phyloP scores from a whole-genome alignment of 2,888 invertebrate genomes.

The Lasiommata megera region DNA sequence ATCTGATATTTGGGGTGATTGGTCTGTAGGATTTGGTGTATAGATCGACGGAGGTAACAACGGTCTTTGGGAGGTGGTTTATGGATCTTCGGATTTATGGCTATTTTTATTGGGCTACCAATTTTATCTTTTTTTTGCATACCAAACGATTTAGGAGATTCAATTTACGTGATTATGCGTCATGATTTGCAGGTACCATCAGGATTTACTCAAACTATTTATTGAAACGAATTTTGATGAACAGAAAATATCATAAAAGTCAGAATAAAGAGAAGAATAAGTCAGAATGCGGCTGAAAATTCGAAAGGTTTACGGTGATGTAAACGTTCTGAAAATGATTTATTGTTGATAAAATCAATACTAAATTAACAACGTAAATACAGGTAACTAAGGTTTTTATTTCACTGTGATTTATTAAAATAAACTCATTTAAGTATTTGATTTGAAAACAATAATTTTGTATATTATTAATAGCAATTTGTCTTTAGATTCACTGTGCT shows the following conservation, averaged over 20 bases:
- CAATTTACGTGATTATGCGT: neutral
- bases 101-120: neutral
- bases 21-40: conserved; percentile 13
- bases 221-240: neutral
- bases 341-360: too few relatives aligned
- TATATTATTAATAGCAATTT: too few relatives aligned
- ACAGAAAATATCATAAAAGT: neutral
- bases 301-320: neutral
- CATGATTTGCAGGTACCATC: neutral
- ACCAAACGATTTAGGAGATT: neutral
- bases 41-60: neutral
- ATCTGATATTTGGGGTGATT: conserved; percentile 17
- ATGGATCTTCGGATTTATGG: neutral
- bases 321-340: too few relatives aligned
- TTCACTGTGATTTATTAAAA: too few relatives aligned
- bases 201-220: neutral
- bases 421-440: too few relatives aligned
- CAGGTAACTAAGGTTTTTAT: too few relatives aligned
- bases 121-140: too few relatives aligned
- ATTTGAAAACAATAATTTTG: too few relatives aligned
- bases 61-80: neutral
- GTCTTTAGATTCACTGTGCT: too few relatives aligned
- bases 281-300: neutral
- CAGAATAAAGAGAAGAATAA: neutral
- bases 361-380: too few relatives aligned